Evolutionary conservation across 1,140 invertebrate species (phyloP).

Genomic region (Dysdera silvatica): DNA sequence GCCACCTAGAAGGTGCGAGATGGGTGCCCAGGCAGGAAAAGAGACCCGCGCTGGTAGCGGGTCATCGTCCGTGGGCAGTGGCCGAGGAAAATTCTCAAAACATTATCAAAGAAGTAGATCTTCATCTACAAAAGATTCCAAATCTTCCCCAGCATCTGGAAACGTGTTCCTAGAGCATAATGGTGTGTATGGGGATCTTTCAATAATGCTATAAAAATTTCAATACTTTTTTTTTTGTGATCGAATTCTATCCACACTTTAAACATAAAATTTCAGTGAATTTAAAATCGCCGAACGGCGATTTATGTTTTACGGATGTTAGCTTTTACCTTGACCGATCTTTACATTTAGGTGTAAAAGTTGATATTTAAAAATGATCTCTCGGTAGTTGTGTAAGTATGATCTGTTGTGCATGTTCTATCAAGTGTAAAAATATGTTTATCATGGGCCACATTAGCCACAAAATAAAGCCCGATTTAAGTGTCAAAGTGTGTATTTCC

Average conservation of each 20-base stretch:
- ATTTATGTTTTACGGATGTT: too few species aligned
- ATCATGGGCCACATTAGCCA: too few species aligned
- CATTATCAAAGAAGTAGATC: constrained; percentile 52
- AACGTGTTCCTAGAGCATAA: constrained; percentile 87
- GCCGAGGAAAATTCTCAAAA: constrained; percentile 48
- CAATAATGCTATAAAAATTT: neutral
- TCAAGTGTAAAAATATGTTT: too few species aligned
- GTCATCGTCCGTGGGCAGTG: constrained; percentile 41
- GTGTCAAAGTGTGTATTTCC: too few species aligned
- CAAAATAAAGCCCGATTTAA: too few species aligned
- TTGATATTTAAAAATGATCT: too few species aligned
- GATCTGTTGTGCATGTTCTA: too few species aligned
- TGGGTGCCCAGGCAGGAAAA: constrained; percentile 84
- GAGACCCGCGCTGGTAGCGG: constrained; percentile 56
- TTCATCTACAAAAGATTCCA: constrained; percentile 51
- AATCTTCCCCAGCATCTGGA: constrained; percentile 70
- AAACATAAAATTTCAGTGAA: too few species aligned
- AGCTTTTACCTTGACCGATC: too few species aligned
- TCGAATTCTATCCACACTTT: neutral
- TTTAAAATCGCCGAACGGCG: too few species aligned
- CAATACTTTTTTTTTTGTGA: neutral
- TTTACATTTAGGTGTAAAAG: too few species aligned
- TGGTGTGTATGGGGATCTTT: constrained; percentile 51
- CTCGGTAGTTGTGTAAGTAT: too few species aligned
- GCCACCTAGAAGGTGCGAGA: constrained; percentile 39